Conservation (phyloP, 2,888 invertebrate species). For the Drosophila diplacantha region DNA sequence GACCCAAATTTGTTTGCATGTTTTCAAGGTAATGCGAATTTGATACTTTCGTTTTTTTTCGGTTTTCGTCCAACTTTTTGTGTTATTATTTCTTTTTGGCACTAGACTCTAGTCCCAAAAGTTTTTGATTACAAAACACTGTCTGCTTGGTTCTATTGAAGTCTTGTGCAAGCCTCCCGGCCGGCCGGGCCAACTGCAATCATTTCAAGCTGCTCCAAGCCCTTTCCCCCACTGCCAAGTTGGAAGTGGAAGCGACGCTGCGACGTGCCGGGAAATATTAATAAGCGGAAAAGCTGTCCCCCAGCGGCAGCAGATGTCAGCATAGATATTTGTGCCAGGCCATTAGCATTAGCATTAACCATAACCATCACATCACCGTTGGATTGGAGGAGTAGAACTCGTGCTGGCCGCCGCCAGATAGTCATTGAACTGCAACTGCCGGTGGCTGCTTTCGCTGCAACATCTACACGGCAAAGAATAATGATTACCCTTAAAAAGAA, state of each 20-base stretch:
- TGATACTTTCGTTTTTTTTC: constrained; percentile 62
- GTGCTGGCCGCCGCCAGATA: constrained; percentile 44
- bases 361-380: constrained; percentile 63
- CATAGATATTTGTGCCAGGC: constrained; percentile 62
- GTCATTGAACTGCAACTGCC: constrained; percentile 61
- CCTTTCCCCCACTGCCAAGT: constrained; percentile 15
- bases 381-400: constrained; percentile 55
- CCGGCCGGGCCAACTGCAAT: constrained; percentile 48
- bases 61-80: constrained; percentile 18
- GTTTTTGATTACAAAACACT: constrained; percentile 54
- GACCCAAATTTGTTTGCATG: constrained; percentile 58
- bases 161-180: constrained; percentile 49
- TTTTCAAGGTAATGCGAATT: constrained; percentile 65
- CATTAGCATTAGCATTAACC: constrained; percentile 29
- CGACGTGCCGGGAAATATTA: constrained; percentile 66
- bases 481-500: neutral
- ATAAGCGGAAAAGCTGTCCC: constrained; percentile 65
- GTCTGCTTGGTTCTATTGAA: constrained; percentile 52
- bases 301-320: constrained; percentile 43
- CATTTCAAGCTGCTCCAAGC: constrained; percentile 43
- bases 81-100: constrained; percentile 20
- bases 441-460: constrained; percentile 40
- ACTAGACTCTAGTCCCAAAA: constrained; percentile 34
- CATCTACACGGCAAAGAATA: constrained; percentile 2
- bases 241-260: constrained; percentile 11